A percentile compares a stretch with the other conserved stretches of the same genome.
These are phyloP conservation scores for Meloidogyne hapla DNA, from an alignment of 1,140 invertebrate genomes.

Conservation along the genomic window DNA sequence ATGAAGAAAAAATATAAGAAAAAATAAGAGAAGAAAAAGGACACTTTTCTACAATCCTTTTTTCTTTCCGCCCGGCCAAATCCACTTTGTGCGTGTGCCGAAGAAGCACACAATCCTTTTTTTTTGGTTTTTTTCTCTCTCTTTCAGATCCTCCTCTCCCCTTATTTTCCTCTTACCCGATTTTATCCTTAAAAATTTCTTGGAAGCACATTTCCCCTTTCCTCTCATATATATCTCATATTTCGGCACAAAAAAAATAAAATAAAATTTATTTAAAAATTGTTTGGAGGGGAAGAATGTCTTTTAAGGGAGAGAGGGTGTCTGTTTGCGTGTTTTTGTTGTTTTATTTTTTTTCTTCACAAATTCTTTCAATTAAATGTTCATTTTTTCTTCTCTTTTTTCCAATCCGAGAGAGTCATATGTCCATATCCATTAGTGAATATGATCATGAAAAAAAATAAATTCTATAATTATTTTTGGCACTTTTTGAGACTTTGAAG, in stretches of 20 bases:
- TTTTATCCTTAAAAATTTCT: conserved; percentile 10
- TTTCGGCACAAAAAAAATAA: neutral
- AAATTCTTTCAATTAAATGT: neutral
- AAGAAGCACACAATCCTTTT: neutral
- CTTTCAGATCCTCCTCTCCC: neutral
- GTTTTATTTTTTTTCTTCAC: neutral
- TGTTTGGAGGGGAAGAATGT: neutral
- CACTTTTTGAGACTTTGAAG: too few species aligned
- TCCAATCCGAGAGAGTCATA: too few species aligned
- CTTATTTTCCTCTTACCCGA: neutral
- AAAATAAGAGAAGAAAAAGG: neutral
- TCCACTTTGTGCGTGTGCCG: conserved; percentile 1
- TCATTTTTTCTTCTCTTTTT: neutral
- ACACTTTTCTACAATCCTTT: neutral
- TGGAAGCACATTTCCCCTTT: neutral
- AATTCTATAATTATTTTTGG: too few species aligned
- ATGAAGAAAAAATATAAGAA: too few species aligned
- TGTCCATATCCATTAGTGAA: too few species aligned
- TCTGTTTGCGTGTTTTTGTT: neutral
- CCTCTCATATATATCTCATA: neutral
- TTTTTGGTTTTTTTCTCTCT: too few species aligned
- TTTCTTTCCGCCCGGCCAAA: conserved; percentile 4
- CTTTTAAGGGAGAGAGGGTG: neutral
- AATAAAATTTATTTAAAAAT: neutral
- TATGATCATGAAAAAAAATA: too few species aligned